phyloP scores from a whole-genome alignment of 1,140 invertebrate genomes.

The Lanistes nyassanus region DNA sequence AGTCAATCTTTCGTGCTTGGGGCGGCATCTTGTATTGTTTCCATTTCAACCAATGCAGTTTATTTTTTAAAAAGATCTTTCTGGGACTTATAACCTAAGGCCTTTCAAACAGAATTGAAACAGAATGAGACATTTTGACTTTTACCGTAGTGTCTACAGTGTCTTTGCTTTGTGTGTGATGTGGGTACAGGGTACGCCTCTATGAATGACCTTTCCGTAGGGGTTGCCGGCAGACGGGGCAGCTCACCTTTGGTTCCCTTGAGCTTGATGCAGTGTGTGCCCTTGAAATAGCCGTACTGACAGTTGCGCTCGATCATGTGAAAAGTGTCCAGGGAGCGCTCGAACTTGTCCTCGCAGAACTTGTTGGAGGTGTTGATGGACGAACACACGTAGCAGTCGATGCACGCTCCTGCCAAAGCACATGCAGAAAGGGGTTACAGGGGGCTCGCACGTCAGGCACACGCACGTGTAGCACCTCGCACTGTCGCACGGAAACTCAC shows the following conservation, averaged over 20 bases:
- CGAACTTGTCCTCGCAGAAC: conserved; percentile 52
- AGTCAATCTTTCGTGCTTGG: no score
- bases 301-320: conserved; percentile 47
- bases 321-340: conserved; percentile 36
- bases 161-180: no score
- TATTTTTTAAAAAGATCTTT: no score
- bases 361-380: conserved; percentile 44
- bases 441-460: neutral
- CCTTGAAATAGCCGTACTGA: conserved; percentile 50
- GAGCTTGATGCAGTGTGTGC: conserved; percentile 55
- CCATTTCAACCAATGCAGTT: no score
- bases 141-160: no score
- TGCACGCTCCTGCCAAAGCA: conserved; percentile 22
- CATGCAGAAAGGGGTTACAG: neutral
- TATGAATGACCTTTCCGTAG: no score
- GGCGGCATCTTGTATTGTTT: no score
- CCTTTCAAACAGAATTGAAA: no score
- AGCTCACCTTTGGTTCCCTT: conserved; percentile 49
- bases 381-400: conserved; percentile 56
- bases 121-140: no score
- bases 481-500: neutral
- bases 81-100: no score
- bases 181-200: neutral
- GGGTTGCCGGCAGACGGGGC: neutral
- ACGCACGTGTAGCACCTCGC: neutral